Evolutionary conservation across 2,113 vertebrate genomes (phyloP).

Genomic region (Colossoma macropomum): DNA sequence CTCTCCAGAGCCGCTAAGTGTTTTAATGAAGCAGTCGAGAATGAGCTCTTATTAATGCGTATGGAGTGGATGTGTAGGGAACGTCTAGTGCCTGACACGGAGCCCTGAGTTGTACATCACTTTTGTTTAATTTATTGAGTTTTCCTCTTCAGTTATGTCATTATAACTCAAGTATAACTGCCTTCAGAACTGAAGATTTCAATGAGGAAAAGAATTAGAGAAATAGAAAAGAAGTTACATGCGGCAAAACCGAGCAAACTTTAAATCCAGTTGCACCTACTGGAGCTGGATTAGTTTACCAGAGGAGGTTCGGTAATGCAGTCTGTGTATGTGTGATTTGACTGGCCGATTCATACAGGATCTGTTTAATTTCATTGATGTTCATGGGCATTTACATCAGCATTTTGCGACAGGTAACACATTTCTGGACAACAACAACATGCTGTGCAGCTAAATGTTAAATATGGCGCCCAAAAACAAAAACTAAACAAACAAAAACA

Average conservation of each 20-base stretch:
- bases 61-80: background rate
- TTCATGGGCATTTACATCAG: too few species aligned
- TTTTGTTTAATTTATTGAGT: background rate
- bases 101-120: background rate
- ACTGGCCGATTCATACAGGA: too few species aligned
- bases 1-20: constrained; percentile 40
- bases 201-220: background rate
- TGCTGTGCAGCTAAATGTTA: too few species aligned
- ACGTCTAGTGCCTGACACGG: background rate
- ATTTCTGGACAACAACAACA: too few species aligned
- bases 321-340: too few species aligned
- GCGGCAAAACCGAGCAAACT: background rate
- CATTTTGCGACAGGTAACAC: too few species aligned
- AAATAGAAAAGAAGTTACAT: background rate
- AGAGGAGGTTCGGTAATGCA: too few species aligned
- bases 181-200: background rate
- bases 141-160: background rate
- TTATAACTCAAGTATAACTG: background rate
- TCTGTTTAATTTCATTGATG: too few species aligned
- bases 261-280: background rate
- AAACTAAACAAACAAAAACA: too few species aligned
- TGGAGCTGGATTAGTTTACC: too few species aligned
- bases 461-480: too few species aligned
- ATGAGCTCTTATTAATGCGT: background rate
- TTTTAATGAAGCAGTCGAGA: background rate